Evolutionary conservation across 2,888 invertebrate species (phyloP), one percentile per base, ranked within the genome.

Genomic region (Drepana falcataria): DNA sequence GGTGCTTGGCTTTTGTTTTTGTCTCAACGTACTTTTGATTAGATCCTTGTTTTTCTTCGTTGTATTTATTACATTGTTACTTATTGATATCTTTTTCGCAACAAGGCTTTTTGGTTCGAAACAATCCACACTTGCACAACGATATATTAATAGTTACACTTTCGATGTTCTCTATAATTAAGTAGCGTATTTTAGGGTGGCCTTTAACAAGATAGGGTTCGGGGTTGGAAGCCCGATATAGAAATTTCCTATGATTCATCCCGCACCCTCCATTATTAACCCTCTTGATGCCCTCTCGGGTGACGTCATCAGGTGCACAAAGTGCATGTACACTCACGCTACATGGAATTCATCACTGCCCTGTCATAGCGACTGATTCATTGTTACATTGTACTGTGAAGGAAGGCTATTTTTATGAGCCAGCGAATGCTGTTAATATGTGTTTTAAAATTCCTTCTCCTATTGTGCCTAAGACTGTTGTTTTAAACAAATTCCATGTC

Each of bases 211-310:
- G 81, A 71, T 71, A 71, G 81, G 82, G 83, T 76, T 72, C 68
- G 79, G 75, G 84, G 86, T 82, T 83, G 81, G 74, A 82, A 86
- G 86, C 85, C 86, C 78, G 79, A 77, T 75, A 77, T 37, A 4
- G 75, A 77, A 79, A 79, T 80, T 81, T 82, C 81, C 83, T 81
- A 86, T 90, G 90, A 91, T 87, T 91, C 89, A 91, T 87, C 87
- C 79, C 73, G 71, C 79, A 82, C 89, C 88, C 88, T 86, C 78
- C 56, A 72, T 77, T 76, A 75, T 80, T 71, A 77, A 85, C 87
- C 85, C 83, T 71, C 69, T 69, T 69, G 71, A 68, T 79, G 81
- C 83, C 86, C 81, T 82, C 73, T 68, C 59, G 58, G 65, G 67
- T 91, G 89, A 89, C 89, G 88, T 89, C 88, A 90, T 69, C 69